These are phyloP conservation scores for Ips typographus DNA, from an alignment of 1,140 invertebrate genomes.

Conservation along the genomic window DNA sequence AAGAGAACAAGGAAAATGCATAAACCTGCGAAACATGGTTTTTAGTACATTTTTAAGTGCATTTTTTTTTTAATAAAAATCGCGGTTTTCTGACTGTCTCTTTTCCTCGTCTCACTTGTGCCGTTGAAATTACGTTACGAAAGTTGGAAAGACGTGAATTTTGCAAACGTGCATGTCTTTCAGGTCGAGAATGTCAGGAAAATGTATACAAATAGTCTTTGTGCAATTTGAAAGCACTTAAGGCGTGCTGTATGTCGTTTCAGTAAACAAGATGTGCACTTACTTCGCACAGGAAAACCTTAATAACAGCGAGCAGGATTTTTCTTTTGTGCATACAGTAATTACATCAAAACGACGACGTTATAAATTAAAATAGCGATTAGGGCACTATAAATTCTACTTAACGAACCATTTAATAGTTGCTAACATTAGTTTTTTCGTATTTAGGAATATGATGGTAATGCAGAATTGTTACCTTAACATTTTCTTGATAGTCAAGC, in stretches of 20 bases:
- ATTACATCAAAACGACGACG: not conserved
- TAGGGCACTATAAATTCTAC: no score
- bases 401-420: no score
- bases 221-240: slow-evolving; percentile 27
- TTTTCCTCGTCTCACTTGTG: not conserved
- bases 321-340: slow-evolving; percentile 1
- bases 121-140: slow-evolving; percentile 1
- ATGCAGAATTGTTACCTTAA: no score
- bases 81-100: not conserved
- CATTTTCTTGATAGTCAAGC: no score
- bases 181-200: slow-evolving; percentile 10
- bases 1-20: not conserved
- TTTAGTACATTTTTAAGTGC: not conserved
- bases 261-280: slow-evolving; percentile 24
- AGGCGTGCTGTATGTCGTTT: slow-evolving; percentile 16
- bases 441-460: no score
- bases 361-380: no score
- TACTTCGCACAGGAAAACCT: slow-evolving; percentile 16
- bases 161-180: not conserved
- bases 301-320: slow-evolving; percentile 13
- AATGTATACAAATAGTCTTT: slow-evolving; percentile 17
- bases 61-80: not conserved
- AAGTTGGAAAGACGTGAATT: not conserved
- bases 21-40: not conserved
- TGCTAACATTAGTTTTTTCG: no score